These are phyloP conservation scores for Pterocles burchelli DNA, from an alignment of 2,113 vertebrate genomes.

Conservation along the genomic window DNA sequence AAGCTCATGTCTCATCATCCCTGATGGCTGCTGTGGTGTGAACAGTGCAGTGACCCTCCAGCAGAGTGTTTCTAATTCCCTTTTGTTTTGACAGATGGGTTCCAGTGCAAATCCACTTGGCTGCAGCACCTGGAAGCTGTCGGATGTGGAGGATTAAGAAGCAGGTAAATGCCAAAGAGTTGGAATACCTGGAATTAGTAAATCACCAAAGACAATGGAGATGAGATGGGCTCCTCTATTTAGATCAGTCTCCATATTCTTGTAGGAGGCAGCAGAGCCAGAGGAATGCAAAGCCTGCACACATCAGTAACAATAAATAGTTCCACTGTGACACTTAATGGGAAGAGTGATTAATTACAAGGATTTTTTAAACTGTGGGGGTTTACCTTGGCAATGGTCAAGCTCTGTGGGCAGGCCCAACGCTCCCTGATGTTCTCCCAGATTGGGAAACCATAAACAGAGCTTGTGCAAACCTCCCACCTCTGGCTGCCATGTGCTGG, in stretches of 20 bases:
- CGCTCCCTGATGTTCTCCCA: background rate
- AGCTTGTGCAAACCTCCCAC: conserved; percentile 6
- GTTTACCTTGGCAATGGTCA: background rate
- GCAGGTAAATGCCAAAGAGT: background rate
- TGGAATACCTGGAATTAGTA: background rate
- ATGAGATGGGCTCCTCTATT: background rate
- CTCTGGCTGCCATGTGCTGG: background rate
- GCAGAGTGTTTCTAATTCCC: background rate
- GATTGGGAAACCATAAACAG: background rate
- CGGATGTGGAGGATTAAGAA: background rate
- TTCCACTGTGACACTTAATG: background rate
- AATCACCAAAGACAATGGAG: background rate
- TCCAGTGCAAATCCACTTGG: background rate
- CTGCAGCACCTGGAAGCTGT: background rate
- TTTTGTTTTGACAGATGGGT: background rate
- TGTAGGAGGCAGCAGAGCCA: background rate
- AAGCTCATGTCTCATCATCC: background rate
- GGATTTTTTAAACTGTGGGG: background rate
- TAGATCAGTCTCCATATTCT: background rate
- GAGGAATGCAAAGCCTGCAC: conserved; percentile 2
- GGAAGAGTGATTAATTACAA: conserved; percentile 1
- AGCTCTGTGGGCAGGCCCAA: background rate
- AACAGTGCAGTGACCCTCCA: background rate
- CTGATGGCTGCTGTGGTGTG: background rate
- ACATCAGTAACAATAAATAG: background rate